A percentile compares a stretch with the other conserved stretches of the same genome.
Evolutionary conservation across 2,888 invertebrate genomes (phyloP).

Genomic region (Rhyacophila evoluta): DNA sequence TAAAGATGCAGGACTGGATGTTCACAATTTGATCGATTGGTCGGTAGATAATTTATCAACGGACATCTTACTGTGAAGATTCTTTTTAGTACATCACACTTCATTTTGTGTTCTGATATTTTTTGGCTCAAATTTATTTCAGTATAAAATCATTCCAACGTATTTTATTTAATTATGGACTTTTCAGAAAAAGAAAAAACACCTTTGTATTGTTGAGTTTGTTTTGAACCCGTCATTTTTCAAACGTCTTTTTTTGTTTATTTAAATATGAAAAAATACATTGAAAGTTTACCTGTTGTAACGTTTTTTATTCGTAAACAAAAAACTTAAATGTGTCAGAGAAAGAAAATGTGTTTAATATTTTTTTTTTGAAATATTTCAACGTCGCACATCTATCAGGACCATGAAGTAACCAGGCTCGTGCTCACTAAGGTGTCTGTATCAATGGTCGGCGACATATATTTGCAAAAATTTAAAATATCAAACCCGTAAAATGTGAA

Average conservation of each 20-base stretch:
- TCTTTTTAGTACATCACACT: too few relatives aligned
- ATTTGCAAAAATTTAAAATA: too few relatives aligned
- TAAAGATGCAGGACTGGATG: too few relatives aligned
- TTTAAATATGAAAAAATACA: neutral
- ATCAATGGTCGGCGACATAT: neutral
- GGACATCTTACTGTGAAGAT: too few relatives aligned
- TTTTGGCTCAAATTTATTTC: too few relatives aligned
- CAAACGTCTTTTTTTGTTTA: neutral
- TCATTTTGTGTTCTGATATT: too few relatives aligned
- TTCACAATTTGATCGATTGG: too few relatives aligned
- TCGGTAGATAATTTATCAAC: too few relatives aligned
- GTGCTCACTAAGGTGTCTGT: neutral
- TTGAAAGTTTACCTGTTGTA: neutral
- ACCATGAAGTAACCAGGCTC: neutral
- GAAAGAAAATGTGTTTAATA: constrained; percentile 7
- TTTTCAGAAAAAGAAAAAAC: neutral
- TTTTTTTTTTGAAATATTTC: neutral
- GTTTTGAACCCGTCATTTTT: neutral
- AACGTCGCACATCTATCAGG: neutral
- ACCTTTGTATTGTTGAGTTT: neutral
- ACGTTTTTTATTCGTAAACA: constrained; percentile 21
- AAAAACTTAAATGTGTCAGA: neutral
- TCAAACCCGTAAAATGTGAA: too few relatives aligned
- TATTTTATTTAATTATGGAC: neutral
- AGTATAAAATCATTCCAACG: too few relatives aligned